Base-by-base conservation (phyloP, 92 coral and sea anemone genomes). In the Palythoa grandiflora region DNA sequence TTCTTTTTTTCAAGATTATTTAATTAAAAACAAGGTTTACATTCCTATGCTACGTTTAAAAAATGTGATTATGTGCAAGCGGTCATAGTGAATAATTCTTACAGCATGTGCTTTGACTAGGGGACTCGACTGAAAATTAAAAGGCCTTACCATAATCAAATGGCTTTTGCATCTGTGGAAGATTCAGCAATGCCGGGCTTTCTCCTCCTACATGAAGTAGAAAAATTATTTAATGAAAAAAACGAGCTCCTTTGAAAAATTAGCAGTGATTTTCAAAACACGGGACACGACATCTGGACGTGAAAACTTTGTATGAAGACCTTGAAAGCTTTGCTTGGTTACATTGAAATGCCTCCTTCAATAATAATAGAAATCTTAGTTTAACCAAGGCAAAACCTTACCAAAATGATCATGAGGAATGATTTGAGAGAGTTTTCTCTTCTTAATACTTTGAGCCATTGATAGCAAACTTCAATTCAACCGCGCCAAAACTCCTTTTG, bases 81-180 rank as follows among this genome's bases (percentile, higher is more conserved):
- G 6, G 6, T 14, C 37, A 16, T 5, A 63, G 1, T 5, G 21
- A 63, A 17, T 52, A 6, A 52, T 6, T 54, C 15, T 54, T 54
- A 54, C 15, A 54, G 16, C 60, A 1, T 9, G 10, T 54, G 2
- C 8, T 0, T 2, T 1, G 2, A 5, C 28, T 44, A 5, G 50
- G 5, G 5, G 50, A 44, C 50, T 44, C 50, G 50, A 4, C 65
- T 10, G n/a, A 57, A 57, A 57, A 57, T 11, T 11, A 59, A 59
- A 14, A 57, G 65, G 65, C 21, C 93, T 83, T 57, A 91, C 93
- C 93, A 68, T 87, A 83, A 39, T 91, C 85, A 66, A 88, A 87
- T n/a, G 93, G 93, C 84, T 87, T 91, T 88, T 87, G 88, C 93
- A 91, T 83, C 73, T 91, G 93, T 35, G 93, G 91, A 71, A 91